Evolutionary conservation across 2,888 invertebrate species (phyloP).

Genomic region (Leptinotarsa tumamoca): DNA sequence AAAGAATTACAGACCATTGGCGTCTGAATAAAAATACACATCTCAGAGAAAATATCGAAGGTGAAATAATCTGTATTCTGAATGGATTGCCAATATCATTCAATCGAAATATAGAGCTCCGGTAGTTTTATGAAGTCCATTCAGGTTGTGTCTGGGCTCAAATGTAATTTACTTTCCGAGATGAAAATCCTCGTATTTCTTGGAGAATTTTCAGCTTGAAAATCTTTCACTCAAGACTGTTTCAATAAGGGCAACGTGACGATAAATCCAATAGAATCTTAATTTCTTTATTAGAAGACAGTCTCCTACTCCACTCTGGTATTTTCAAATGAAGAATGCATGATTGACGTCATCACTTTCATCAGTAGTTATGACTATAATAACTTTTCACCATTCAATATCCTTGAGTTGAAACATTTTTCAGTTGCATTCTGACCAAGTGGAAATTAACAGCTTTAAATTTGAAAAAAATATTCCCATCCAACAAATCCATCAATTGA

Average conservation of each 20-base stretch:
- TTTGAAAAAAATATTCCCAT: too few relatives aligned
- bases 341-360: too few relatives aligned
- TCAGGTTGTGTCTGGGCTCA: slow-evolving; percentile 7
- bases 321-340: too few relatives aligned
- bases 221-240: slow-evolving; percentile 11
- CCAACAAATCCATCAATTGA: too few relatives aligned
- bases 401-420: too few relatives aligned
- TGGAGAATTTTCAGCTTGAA: slow-evolving; percentile 19
- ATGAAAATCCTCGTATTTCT: slow-evolving; percentile 9
- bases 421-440: too few relatives aligned
- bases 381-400: too few relatives aligned
- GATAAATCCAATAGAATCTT: slow-evolving; percentile 8
- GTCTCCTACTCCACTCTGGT: too few relatives aligned
- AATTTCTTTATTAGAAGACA: neutral
- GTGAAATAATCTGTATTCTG: slow-evolving; percentile 11
- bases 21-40: neutral
- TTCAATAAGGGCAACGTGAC: slow-evolving; percentile 19
- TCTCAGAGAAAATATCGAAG: neutral
- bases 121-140: slow-evolving; percentile 18
- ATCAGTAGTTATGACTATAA: too few relatives aligned
- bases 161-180: slow-evolving; percentile 22
- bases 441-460: too few relatives aligned
- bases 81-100: slow-evolving; percentile 20
- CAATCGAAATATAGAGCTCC: slow-evolving; percentile 11
- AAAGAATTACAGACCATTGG: too few relatives aligned